Evolutionary conservation across 2,113 vertebrate species (phyloP).

Genomic region (Larimichthys polyactis): DNA sequence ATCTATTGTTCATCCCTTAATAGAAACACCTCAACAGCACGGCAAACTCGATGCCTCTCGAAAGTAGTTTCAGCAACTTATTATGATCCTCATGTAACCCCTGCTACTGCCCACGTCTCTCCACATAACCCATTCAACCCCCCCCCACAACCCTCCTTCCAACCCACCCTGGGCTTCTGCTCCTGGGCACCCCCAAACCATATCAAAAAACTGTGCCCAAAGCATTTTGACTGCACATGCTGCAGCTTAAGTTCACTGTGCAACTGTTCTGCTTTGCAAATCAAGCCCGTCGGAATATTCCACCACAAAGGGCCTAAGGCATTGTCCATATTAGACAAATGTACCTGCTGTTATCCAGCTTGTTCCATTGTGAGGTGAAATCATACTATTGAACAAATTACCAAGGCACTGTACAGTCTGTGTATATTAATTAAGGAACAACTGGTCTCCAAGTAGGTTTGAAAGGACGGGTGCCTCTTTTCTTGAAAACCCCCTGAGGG

Average conservation of each 20-base stretch:
- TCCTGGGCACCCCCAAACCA: not conserved
- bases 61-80: not conserved
- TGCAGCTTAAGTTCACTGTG: not conserved
- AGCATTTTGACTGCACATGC: not conserved
- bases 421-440: slow-evolving; percentile 2
- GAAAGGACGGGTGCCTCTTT: not conserved
- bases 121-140: not conserved
- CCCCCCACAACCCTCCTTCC: not conserved
- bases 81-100: not conserved
- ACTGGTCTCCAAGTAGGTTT: not conserved
- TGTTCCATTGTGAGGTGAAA: not conserved
- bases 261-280: slow-evolving; percentile 3
- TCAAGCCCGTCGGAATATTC: not conserved
- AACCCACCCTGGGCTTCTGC: not conserved
- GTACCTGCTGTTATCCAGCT: not conserved
- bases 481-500: not conserved
- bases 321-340: not conserved
- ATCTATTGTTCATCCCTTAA: not conserved
- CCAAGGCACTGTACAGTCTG: not conserved
- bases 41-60: not conserved
- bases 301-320: not conserved
- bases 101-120: too few species aligned
- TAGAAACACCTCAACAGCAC: not conserved
- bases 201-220: not conserved
- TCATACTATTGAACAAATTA: not conserved